Conservation (phyloP, 2,113 vertebrate species). For the Hylia prasina region DNA sequence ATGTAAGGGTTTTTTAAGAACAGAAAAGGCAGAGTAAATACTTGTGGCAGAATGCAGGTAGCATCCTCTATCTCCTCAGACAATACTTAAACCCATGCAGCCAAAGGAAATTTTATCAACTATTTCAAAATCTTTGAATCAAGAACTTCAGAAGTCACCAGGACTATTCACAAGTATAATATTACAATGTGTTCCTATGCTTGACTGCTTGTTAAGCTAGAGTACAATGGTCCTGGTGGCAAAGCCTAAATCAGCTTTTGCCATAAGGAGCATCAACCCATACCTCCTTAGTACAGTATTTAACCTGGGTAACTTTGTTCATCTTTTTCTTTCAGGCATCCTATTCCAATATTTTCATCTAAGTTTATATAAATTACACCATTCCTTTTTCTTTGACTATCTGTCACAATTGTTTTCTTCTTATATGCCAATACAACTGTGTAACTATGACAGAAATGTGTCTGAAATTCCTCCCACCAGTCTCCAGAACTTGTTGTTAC, state of each 20-base stretch:
- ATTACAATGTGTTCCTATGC: not conserved
- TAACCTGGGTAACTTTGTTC: not conserved
- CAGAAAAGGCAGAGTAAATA: not conserved
- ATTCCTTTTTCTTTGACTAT: not conserved
- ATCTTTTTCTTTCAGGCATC: not conserved
- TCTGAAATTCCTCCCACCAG: not conserved
- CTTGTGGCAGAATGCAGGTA: not conserved
- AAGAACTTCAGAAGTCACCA: not conserved
- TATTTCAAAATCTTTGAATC: not conserved
- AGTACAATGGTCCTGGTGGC: not conserved
- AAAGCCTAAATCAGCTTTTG: not conserved
- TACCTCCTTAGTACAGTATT: not conserved
- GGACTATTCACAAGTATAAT: not conserved
- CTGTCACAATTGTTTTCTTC: not conserved
- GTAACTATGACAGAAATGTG: not conserved
- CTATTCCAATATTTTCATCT: not conserved
- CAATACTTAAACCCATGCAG: not conserved
- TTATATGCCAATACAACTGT: not conserved
- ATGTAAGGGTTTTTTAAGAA: not conserved
- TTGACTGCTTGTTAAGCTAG: not conserved
- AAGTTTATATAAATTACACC: not conserved
- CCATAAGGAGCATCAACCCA: not conserved
- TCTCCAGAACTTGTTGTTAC: not conserved
- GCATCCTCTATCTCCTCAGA: not conserved
- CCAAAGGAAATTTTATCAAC: not conserved